Evolutionary conservation across 2,113 vertebrate genomes (phyloP), one percentile per base, ranked within the genome.

Genomic region (Mustela nigripes): DNA sequence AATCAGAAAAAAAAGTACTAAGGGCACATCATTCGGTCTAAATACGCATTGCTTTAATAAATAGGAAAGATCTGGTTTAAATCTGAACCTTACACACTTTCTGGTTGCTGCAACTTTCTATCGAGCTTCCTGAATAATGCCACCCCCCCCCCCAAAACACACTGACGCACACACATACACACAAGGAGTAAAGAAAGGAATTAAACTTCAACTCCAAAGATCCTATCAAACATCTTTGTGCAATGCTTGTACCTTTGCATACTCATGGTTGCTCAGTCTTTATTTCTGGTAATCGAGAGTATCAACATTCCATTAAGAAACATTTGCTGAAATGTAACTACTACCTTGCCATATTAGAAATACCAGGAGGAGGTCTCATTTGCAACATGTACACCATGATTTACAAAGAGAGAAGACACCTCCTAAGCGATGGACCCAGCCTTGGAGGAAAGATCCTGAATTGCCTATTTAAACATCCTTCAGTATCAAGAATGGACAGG

Each of bases 121-220:
- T 4, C 16, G 65, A 91, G 39, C 28, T 62, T 89, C 62, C 69
- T 60, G 88, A 85, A 73, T 71, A 86, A 56, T 11, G 2, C 26
- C 39, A 39, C 14, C 15, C 21, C 26, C n/a, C 11, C 15, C 31
- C 14, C 14, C 1, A 11, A 16, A 31, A 11, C 28, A 31, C 74
- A 60, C 14, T 19, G n/a, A 95, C 4, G 48, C 21, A 12, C 33
- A 88, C 33, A 39, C 9, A 24, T 16, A 78, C 16, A 26, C 65
- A 50, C 11, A 58, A 48, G 94, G 56, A 83, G 8, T 50, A 94
- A 69, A 96, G 63, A 83, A 89, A 84, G 81, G 53, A 94, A 95
- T 94, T 69, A 63, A 73, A 94, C n/a, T 89, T 80, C 53, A 95
- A 94, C 91, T 85, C 16, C 39, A 93, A 93, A 73, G 83, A 39